A percentile compares a stretch with the other conserved stretches of the same genome.
phyloP scores from a whole-genome alignment of 1,140 invertebrate species.

The Eriocheir sinensis region DNA sequence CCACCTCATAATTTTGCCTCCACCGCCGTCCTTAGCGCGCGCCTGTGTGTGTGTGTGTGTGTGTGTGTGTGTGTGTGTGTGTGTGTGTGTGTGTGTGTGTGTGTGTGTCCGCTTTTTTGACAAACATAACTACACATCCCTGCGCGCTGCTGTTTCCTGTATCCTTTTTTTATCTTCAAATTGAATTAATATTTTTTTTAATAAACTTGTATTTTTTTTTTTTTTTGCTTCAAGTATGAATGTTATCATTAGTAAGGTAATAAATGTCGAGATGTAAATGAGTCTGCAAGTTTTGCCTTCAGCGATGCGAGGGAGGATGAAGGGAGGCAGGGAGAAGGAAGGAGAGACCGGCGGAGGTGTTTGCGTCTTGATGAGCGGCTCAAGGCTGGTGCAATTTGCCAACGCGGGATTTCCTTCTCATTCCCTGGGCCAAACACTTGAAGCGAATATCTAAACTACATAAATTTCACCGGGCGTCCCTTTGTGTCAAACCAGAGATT shows the following conservation, averaged over 20 bases:
- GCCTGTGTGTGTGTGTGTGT: neutral
- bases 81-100: neutral
- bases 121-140: neutral
- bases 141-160: too few relatives aligned
- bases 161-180: neutral
- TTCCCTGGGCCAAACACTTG: too few relatives aligned
- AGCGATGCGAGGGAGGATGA: neutral
- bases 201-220: too few relatives aligned
- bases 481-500: too few relatives aligned
- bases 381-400: too few relatives aligned
- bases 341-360: too few relatives aligned
- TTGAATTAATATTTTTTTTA: too few relatives aligned
- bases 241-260: neutral
- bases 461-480: too few relatives aligned
- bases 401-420: too few relatives aligned
- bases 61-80: neutral
- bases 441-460: too few relatives aligned
- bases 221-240: neutral
- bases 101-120: neutral
- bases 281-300: neutral
- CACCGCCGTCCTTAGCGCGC: neutral
- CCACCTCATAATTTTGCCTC: neutral
- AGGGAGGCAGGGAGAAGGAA: too few relatives aligned
- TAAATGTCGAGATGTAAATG: constrained; percentile 25
- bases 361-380: too few relatives aligned